Conservation (phyloP, 2,888 invertebrate genomes). For the Meteorus cinctellus region DNA sequence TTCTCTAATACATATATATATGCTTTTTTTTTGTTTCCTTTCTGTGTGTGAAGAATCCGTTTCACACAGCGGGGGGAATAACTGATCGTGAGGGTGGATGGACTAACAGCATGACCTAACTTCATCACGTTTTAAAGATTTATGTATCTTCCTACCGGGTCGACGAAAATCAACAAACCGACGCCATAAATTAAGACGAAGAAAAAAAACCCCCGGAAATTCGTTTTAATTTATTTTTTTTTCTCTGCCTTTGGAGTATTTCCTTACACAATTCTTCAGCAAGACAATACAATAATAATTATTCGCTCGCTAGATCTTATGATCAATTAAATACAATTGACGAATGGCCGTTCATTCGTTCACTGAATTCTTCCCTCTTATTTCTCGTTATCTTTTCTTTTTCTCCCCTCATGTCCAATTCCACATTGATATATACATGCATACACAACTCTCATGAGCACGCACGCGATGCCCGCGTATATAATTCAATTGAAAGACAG, state of each 20-base stretch:
- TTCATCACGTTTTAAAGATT: neutral
- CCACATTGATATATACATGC: neutral
- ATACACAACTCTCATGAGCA: slow-evolving; percentile 39
- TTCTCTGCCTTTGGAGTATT: neutral
- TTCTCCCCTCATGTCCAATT: slow-evolving; percentile 13
- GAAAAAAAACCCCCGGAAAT: neutral
- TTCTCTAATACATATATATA: slow-evolving; percentile 7
- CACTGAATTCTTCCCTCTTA: slow-evolving; percentile 48
- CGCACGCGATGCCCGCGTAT: slow-evolving; percentile 46
- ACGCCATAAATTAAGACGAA: neutral
- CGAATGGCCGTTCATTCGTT: slow-evolving; percentile 60
- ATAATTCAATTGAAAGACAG: slow-evolving; percentile 39
- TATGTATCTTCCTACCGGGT: neutral
- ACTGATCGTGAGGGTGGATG: slow-evolving; percentile 16
- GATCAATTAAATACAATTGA: slow-evolving; percentile 69
- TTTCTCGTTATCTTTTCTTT: slow-evolving; percentile 41
- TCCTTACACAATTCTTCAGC: neutral
- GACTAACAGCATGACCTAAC: slow-evolving; percentile 16
- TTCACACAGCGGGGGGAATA: slow-evolving; percentile 37
- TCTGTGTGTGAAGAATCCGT: slow-evolving; percentile 43
- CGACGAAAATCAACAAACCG: slow-evolving; percentile 5
- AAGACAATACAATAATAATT: slow-evolving; percentile 23
- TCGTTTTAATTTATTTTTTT: neutral
- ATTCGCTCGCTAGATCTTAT: slow-evolving; percentile 31
- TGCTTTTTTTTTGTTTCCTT: slow-evolving; percentile 42